These are phyloP conservation scores for Cyanoramphus novaezelandiae DNA, from an alignment of 2,113 vertebrate species.

Conservation along the genomic window DNA sequence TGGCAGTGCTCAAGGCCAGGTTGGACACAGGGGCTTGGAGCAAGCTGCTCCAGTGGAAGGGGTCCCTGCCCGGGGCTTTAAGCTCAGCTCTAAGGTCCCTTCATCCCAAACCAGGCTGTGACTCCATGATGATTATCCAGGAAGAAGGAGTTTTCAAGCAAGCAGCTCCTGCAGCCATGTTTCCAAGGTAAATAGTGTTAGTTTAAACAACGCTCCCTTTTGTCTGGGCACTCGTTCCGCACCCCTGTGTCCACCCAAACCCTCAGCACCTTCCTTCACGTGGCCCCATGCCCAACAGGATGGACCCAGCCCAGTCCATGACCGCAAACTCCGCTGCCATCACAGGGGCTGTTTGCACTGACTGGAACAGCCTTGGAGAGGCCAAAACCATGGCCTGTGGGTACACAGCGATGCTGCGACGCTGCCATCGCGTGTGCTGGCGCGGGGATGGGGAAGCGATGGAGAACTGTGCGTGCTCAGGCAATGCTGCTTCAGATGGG, in stretches of 20 bases:
- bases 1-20: too few species aligned
- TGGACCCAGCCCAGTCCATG: neutral
- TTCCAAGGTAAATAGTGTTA: neutral
- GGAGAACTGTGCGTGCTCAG: neutral
- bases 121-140: neutral
- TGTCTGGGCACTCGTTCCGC: neutral
- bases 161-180: neutral
- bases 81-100: neutral
- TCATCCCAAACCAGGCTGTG: neutral
- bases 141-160: neutral
- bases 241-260: neutral
- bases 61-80: neutral
- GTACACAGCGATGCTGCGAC: neutral
- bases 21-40: neutral
- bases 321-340: neutral
- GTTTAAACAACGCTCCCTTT: neutral
- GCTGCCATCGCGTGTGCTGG: rapidly evolving
- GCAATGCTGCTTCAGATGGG: neutral
- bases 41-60: neutral
- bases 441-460: neutral
- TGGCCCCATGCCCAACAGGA: neutral
- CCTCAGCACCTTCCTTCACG: rapidly evolving
- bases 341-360: neutral
- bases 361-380: neutral
- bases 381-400: neutral